These are phyloP conservation scores for Pelecanus crispus DNA, from an alignment of 2,113 vertebrate species.

Conservation along the genomic window DNA sequence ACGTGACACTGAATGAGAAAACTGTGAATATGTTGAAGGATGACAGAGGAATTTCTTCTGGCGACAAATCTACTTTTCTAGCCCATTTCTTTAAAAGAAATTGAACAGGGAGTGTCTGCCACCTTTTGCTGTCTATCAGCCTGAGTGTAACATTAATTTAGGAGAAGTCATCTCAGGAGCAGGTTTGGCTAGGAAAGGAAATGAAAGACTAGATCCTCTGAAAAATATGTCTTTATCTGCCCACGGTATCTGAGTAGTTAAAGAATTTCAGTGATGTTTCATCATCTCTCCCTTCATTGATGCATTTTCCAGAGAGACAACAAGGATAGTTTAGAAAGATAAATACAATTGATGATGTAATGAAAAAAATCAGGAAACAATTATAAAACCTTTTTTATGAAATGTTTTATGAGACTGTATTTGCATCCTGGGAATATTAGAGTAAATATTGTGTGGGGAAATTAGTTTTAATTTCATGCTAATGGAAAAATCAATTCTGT, in stretches of 20 bases:
- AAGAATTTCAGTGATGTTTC: conserved; percentile 28
- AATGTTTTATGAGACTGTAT: conserved; percentile 65
- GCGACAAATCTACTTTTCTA: conserved; percentile 34
- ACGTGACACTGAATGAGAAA: conserved; percentile 35
- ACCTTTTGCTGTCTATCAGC: conserved; percentile 48
- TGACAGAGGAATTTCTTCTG: conserved; percentile 59
- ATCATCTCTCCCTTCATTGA: neutral
- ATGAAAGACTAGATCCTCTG: conserved; percentile 20
- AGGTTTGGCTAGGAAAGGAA: conserved; percentile 29
- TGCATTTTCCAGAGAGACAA: conserved; percentile 5
- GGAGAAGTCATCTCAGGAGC: conserved; percentile 33
- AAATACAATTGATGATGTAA: conserved; percentile 61
- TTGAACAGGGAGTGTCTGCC: conserved; percentile 33
- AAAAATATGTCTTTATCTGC: conserved; percentile 23
- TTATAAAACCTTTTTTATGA: conserved; percentile 62
- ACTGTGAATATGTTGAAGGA: conserved; percentile 67
- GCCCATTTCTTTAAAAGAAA: conserved; percentile 43
- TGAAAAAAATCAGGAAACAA: conserved; percentile 65
- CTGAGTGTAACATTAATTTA: conserved; percentile 55
- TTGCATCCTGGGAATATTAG: conserved; percentile 71
- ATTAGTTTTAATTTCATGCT: conserved; percentile 74
- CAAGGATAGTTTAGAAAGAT: conserved; percentile 32
- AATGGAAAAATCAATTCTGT: conserved; percentile 68
- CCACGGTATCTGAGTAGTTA: neutral
- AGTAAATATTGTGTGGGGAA: conserved; percentile 68